Evolutionary conservation across 2,113 vertebrate genomes (phyloP).

Genomic region (Cariama cristata): DNA sequence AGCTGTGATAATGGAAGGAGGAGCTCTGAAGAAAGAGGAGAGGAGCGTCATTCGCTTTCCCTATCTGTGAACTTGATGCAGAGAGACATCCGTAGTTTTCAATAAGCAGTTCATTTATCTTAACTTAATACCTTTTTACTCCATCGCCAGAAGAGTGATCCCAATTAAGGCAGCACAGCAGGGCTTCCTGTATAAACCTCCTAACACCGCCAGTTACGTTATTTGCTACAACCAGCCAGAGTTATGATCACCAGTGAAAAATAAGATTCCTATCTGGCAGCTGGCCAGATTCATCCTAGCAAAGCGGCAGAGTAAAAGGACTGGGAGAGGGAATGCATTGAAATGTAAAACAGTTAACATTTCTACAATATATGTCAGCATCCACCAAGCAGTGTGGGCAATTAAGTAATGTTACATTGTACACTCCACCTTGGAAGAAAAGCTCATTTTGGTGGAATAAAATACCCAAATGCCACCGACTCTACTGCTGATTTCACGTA

Average conservation of each 20-base stretch:
- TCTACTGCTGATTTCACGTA: slow-evolving; percentile 9
- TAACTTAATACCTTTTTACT: slow-evolving; percentile 71
- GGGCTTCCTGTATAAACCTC: slow-evolving; percentile 57
- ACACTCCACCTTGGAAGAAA: slow-evolving; percentile 59
- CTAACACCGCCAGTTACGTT: slow-evolving; percentile 6
- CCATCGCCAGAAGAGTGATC: slow-evolving; percentile 50
- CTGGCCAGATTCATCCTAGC: slow-evolving; percentile 54
- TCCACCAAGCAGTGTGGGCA: slow-evolving; percentile 34
- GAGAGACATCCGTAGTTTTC: neutral
- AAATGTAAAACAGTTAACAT: slow-evolving; percentile 72
- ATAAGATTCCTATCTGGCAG: slow-evolving; percentile 69
- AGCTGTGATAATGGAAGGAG: slow-evolving; percentile 27
- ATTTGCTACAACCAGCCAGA: slow-evolving; percentile 58
- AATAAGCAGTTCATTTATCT: slow-evolving; percentile 69
- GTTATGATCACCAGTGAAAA: slow-evolving; percentile 71
- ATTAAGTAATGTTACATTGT: slow-evolving; percentile 66
- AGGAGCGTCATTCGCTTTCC: neutral
- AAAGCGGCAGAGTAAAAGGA: slow-evolving; percentile 20
- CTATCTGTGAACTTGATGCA: neutral
- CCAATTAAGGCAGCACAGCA: slow-evolving; percentile 67
- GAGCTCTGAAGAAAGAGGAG: neutral
- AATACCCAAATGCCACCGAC: slow-evolving; percentile 10
- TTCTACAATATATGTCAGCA: slow-evolving; percentile 63
- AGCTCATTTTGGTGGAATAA: slow-evolving; percentile 30
- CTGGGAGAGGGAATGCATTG: slow-evolving; percentile 58